Evolutionary conservation across 1,140 invertebrate species (phyloP).

Genomic region (Mamestra configurata): DNA sequence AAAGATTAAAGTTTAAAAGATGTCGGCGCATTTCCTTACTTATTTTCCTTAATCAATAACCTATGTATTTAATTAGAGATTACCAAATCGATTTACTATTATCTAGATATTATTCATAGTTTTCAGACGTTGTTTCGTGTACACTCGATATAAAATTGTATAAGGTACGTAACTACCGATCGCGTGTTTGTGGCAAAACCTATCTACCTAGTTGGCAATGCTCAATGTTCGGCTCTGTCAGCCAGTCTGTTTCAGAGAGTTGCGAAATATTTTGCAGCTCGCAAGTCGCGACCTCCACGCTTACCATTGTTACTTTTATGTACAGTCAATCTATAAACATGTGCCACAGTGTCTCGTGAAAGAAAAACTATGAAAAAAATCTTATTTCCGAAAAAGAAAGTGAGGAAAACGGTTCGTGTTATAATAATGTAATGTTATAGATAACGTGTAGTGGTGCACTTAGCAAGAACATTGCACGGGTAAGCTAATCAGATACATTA

Average conservation of each 20-base stretch:
- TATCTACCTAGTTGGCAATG: conserved; percentile 71
- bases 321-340: conserved; percentile 46
- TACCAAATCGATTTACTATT: conserved; percentile 1
- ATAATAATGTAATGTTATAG: conserved; percentile 51
- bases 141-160: conserved; percentile 67
- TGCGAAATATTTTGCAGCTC: conserved; percentile 70
- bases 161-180: conserved; percentile 65
- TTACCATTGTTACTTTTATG: conserved; percentile 48
- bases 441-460: conserved; percentile 57
- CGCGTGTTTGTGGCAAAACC: conserved; percentile 80
- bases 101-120: conserved; percentile 34
- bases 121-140: conserved; percentile 64
- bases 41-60: background rate
- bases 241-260: conserved; percentile 75
- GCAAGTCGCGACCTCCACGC: conserved; percentile 46
- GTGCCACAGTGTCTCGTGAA: conserved; percentile 52
- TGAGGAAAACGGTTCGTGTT: conserved; percentile 75
- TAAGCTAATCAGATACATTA: conserved; percentile 57
- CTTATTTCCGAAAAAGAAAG: conserved; percentile 75
- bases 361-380: conserved; percentile 71
- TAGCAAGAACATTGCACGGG: conserved; percentile 56
- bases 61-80: background rate
- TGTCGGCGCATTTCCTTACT: too few species aligned
- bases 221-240: conserved; percentile 72
- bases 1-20: too few species aligned